A percentile compares a stretch with the other conserved stretches of the same genome.
Conservation (phyloP, 2,113 vertebrate species). For the Girardinichthys multiradiatus region DNA sequence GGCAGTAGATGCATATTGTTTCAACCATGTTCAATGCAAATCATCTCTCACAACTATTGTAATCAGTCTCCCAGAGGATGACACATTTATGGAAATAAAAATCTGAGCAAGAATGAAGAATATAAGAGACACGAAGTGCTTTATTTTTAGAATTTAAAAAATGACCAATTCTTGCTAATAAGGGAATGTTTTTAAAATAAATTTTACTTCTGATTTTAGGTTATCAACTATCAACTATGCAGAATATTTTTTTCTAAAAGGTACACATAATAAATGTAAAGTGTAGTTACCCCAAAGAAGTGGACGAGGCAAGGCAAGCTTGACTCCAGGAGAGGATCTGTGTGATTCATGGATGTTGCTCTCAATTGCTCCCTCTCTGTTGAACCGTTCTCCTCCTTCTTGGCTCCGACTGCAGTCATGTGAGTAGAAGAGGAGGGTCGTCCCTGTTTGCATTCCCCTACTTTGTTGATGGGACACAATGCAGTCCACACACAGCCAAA, state of each 20-base stretch:
- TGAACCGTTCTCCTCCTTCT: slow-evolving; percentile 47
- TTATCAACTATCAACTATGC: background rate
- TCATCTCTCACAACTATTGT: background rate
- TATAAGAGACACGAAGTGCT: too few relatives aligned
- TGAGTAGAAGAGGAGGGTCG: slow-evolving; percentile 55
- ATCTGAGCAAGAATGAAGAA: too few relatives aligned
- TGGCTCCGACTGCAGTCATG: slow-evolving; percentile 77
- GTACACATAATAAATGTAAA: slow-evolving; percentile 11
- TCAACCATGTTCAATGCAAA: background rate
- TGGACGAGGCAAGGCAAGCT: slow-evolving; percentile 9
- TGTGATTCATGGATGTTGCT: slow-evolving; percentile 25
- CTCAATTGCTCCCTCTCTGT: slow-evolving; percentile 38
- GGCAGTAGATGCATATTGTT: background rate
- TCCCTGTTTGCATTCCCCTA: slow-evolving; percentile 44
- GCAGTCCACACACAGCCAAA: slow-evolving; percentile 22
- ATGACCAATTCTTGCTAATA: background rate
- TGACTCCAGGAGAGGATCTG: slow-evolving; percentile 28
- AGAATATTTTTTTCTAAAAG: background rate
- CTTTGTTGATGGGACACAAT: slow-evolving; percentile 41
- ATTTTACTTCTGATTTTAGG: background rate
- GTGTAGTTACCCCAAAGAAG: slow-evolving; percentile 48
- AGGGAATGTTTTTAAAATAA: background rate
- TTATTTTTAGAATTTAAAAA: background rate
- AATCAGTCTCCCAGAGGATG: background rate
- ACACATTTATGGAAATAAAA: background rate